Conservation (phyloP, 2,888 invertebrate species). For the Molorchus minor region DNA sequence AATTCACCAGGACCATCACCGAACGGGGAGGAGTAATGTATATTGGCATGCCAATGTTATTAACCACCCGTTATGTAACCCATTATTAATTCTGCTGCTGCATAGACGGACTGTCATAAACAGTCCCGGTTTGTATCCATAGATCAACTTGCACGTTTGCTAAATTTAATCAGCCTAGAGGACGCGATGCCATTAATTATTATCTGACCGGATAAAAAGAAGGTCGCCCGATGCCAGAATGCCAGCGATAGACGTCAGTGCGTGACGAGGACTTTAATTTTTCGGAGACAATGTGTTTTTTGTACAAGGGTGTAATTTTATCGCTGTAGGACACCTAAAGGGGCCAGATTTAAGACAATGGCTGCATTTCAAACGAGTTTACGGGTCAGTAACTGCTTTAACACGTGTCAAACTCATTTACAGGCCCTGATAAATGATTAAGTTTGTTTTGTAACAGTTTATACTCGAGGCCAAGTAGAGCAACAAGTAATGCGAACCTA, state of each 20-base stretch:
- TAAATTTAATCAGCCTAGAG: conserved; percentile 36
- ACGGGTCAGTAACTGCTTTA: too few species aligned
- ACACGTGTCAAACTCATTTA: too few species aligned
- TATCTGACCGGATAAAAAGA: conserved; percentile 5
- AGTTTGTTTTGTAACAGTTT: too few species aligned
- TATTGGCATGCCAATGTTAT: conserved; percentile 30
- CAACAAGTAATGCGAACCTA: too few species aligned
- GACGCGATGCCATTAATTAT: conserved; percentile 19
- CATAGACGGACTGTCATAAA: conserved; percentile 48
- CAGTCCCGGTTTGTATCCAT: conserved; percentile 35
- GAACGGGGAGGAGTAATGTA: conserved; percentile 3
- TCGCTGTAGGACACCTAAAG: too few species aligned
- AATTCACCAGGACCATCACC: conserved; percentile 11
- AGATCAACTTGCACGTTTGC: conserved; percentile 37
- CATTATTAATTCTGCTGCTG: conserved; percentile 33
- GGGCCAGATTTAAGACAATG: too few species aligned
- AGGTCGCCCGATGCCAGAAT: background rate
- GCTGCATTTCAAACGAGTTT: too few species aligned
- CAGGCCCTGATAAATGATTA: too few species aligned
- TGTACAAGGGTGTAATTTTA: too few species aligned
- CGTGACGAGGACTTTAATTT: background rate
- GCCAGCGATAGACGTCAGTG: background rate
- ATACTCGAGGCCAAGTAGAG: background rate
- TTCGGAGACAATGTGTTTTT: background rate
- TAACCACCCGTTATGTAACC: conserved; percentile 34